Base-by-base conservation (phyloP, 2,888 invertebrate species). In the Scelioninae gen. 1 region DNA sequence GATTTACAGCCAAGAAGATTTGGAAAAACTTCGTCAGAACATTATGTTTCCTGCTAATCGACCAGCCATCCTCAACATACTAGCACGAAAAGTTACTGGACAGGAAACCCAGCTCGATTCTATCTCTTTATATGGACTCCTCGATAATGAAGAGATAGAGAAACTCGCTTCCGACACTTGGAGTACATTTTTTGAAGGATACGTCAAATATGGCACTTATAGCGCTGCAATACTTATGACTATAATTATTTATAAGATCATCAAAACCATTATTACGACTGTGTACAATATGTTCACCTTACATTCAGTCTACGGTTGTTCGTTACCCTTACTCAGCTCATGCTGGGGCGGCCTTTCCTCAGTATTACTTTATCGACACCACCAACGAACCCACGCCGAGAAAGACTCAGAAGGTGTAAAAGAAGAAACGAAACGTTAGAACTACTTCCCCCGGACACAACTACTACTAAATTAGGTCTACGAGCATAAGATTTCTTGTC, bases 171-270 rank as follows among this genome's bases (percentile, higher is more conserved):
- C n/a, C n/a, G n/a, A n/a, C n/a, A 40, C 10, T 23, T 58, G 58
- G 58, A 58, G 40, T 11, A 1, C 9, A 11, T 58, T 58, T 11
- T 23, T 9, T 11, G n/a, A 58, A 11, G 23, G 40, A 23, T 58
- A 58, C n/a, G n/a, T 11, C 11, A 40, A 40, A 11, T 58, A 58
- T 40, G 58, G 58, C 3, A 58, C 11, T 3, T 40, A 40, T 13
- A 58, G 58, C n/a, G 58, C 58, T 13, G 58, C 40, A 4, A 40
- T 58, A n/a, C 0, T 58, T 23, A 58, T 58, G 58, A 58, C 58
- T 0, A n/a, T 58, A 2, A 16, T 58, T 0, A 58, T 58, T 5
- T 58, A 40, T 11, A 16, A 58, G 23, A 6, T 58, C 0, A 40
- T 58, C 1, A 40, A 58, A 40, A 8, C 15, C 3, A 9, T 56